Evolutionary conservation across 2,888 invertebrate species (phyloP), one percentile per base, ranked within the genome.

Genomic region (Diadegma fenestrale): DNA sequence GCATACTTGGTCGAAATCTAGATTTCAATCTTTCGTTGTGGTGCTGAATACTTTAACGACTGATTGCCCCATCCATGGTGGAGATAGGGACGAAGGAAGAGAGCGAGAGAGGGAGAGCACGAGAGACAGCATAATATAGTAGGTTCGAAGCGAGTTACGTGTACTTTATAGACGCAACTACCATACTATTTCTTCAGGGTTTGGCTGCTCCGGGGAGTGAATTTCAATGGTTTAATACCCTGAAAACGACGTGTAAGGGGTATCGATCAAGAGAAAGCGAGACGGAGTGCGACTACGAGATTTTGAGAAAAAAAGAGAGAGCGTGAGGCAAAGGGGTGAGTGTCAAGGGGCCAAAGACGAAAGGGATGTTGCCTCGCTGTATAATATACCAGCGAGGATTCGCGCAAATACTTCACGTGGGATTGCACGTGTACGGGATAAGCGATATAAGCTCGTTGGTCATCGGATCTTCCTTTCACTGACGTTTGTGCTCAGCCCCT

Each of bases 141-240:
- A 85, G 77, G 64, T 75, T 26, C 72, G 68, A 80, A 73, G 48
- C 71, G 76, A 82, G 80, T 84, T 83, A 85, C 78, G 84, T 84
- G 86, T 86, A 87, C 71, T 88, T 88, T 87, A 87, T 87, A 81
- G 86, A 79, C 79, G 33, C 37, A 51, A 77, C 51, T 80, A 77
- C 63, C 83, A 37, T 82, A 85, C 86, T 87, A 87, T 87, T 86
- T 86, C 84, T 83, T 84, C 79, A 79, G 43, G 61, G 86, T 69
- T 77, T 33, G 45, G 61, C n/a, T n/a, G 72, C 80, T 64, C 41
- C 80, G 63, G 63, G 80, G 68, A 82, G 82, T 83, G 87, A 88
- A 88, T 88, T 84, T 84, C 86, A 86, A 88, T 87, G 87, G 72
- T 84, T 73, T 87, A 84, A 86, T 84, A 84, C 86, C 76, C 81